Percentiles rank a stretch among this genome's conserved stretches.
Conservation (phyloP, 1,140 invertebrate species). For the Glomeris maerens region DNA sequence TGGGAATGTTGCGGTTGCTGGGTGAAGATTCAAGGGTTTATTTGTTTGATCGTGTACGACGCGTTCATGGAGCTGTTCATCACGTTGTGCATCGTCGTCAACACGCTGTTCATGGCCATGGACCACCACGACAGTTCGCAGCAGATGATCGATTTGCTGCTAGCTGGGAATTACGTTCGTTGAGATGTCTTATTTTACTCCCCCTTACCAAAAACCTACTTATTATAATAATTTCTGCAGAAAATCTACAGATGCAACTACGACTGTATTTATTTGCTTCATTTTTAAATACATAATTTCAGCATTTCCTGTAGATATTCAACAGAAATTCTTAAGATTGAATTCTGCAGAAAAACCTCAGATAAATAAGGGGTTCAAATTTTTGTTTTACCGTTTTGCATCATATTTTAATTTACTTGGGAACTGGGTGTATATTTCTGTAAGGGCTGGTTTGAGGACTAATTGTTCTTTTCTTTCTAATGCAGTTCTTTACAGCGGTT, state of each 20-base stretch:
- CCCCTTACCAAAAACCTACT: too few relatives aligned
- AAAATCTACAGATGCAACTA: too few relatives aligned
- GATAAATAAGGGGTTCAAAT: background rate
- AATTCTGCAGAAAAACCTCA: background rate
- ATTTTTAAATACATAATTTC: too few relatives aligned
- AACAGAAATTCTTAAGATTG: too few relatives aligned
- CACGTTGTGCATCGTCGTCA: slow-evolving; percentile 93
- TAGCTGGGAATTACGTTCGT: slow-evolving; percentile 73
- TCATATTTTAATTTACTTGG: too few relatives aligned
- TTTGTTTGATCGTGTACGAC: slow-evolving; percentile 87
- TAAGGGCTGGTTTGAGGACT: too few relatives aligned
- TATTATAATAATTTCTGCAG: too few relatives aligned
- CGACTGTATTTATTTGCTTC: too few relatives aligned
- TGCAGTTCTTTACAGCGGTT: slow-evolving; percentile 92
- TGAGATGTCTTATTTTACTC: too few relatives aligned
- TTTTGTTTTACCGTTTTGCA: background rate
- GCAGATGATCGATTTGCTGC: slow-evolving; percentile 28
- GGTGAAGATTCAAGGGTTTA: slow-evolving; percentile 75
- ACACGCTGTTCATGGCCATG: slow-evolving; percentile 94
- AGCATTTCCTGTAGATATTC: too few relatives aligned
- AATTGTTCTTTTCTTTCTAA: slow-evolving; percentile 18
- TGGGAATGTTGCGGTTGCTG: slow-evolving; percentile 92
- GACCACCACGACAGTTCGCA: slow-evolving; percentile 80
- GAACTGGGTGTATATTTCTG: too few relatives aligned
- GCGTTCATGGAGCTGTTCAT: slow-evolving; percentile 97